Conservation (phyloP, 2,888 invertebrate genomes). For the Pheosia gnoma region DNA sequence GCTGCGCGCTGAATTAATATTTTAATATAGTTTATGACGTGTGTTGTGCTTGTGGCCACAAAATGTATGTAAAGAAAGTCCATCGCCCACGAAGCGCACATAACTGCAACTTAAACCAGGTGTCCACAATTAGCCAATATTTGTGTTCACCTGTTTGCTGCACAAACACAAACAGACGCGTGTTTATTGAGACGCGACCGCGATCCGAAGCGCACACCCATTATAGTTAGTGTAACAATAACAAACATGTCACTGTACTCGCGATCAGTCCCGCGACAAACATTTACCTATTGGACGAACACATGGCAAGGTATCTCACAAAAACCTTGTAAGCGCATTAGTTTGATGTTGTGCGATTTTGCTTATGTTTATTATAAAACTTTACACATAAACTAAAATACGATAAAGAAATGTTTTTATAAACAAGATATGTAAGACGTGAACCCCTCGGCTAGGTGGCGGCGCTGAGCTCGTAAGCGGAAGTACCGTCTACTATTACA, state of each 20-base stretch:
- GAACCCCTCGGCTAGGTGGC: neutral
- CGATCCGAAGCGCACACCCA: neutral
- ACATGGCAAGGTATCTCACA: neutral
- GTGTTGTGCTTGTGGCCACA: too few species aligned
- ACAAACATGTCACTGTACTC: slow-evolving; percentile 8
- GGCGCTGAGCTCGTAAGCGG: neutral
- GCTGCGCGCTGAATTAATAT: too few species aligned
- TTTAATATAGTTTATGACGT: too few species aligned
- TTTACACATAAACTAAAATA: too few species aligned
- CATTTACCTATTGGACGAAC: neutral
- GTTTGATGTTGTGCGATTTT: too few species aligned
- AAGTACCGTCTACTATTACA: slow-evolving; percentile 31
- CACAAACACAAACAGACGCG: slow-evolving; percentile 21
- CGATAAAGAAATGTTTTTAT: too few species aligned
- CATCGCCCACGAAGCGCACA: neutral
- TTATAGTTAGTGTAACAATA: neutral
- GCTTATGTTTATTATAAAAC: too few species aligned
- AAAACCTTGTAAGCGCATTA: neutral
- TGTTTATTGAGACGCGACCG: slow-evolving; percentile 15
- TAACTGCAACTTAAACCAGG: neutral
- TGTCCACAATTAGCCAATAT: slow-evolving; percentile 12
- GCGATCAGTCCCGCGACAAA: too few species aligned
- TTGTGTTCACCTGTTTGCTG: slow-evolving; percentile 8
- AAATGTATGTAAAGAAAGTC: too few species aligned
- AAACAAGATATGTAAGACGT: neutral